A percentile compares a stretch with the other conserved stretches of the same genome.
These are phyloP conservation scores for Drosophila kikkawai DNA, from an alignment of 1,140 invertebrate genomes.

Conservation along the genomic window DNA sequence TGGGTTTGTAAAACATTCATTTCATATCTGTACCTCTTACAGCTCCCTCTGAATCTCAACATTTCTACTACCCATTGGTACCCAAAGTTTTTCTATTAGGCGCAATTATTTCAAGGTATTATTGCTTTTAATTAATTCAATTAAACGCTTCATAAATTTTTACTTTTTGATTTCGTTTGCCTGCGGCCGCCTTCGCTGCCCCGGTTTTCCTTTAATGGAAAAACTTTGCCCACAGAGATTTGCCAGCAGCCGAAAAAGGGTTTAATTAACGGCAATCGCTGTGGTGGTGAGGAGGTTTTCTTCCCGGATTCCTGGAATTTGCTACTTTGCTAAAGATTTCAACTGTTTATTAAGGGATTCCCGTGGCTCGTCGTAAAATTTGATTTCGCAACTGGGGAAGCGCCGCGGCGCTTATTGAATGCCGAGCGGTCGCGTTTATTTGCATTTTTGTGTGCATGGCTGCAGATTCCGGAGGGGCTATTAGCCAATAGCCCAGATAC, in stretches of 20 bases:
- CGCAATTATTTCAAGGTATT: slow-evolving; percentile 83
- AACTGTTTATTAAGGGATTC: slow-evolving; percentile 78
- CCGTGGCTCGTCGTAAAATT: slow-evolving; percentile 80
- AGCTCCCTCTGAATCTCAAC: not conserved
- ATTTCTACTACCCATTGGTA: slow-evolving; percentile 20
- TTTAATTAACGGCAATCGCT: slow-evolving; percentile 72
- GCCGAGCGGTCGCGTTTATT: slow-evolving; percentile 67
- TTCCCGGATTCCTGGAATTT: slow-evolving; percentile 51
- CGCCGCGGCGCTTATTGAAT: slow-evolving; percentile 67
- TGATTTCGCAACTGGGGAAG: slow-evolving; percentile 64
- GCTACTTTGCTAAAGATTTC: slow-evolving; percentile 61
- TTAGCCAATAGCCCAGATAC: slow-evolving; percentile 27
- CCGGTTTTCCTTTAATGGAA: slow-evolving; percentile 66
- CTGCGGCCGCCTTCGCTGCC: slow-evolving; percentile 49
- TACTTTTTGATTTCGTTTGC: slow-evolving; percentile 80
- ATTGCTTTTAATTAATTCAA: slow-evolving; percentile 85
- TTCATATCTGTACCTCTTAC: not conserved
- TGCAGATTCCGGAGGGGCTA: slow-evolving; percentile 35
- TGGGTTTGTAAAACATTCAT: not conserved
- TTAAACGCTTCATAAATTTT: slow-evolving; percentile 85
- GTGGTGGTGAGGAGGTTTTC: slow-evolving; percentile 24
- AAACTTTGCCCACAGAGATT: slow-evolving; percentile 76
- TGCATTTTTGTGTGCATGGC: slow-evolving; percentile 73
- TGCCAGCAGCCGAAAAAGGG: slow-evolving; percentile 53
- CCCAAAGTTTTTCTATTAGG: slow-evolving; percentile 78